These are phyloP conservation scores for Diplazon laetatorius DNA, from an alignment of 2,888 invertebrate species.

Conservation along the genomic window DNA sequence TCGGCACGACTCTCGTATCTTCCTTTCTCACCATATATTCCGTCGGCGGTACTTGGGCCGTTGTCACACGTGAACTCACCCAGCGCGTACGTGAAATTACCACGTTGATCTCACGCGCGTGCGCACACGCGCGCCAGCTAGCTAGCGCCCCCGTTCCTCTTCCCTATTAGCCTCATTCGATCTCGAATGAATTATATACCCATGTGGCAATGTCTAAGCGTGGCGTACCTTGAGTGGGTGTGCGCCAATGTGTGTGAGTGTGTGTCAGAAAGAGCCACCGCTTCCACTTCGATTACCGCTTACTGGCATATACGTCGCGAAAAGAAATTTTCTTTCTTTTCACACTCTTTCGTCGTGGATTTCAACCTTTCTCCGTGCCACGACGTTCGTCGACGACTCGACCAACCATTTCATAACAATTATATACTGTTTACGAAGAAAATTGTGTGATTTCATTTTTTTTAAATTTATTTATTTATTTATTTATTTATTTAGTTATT, in stretches of 20 bases:
- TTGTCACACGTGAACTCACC: conserved; percentile 66
- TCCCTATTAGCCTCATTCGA: conserved; percentile 80
- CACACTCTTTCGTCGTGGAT: conserved; percentile 43
- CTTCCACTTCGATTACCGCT: conserved; percentile 53
- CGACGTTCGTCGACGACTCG: neutral
- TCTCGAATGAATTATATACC: conserved; percentile 64
- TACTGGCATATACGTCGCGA: conserved; percentile 48
- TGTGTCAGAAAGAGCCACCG: conserved; percentile 44
- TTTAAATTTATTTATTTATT: neutral
- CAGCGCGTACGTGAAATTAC: conserved; percentile 80
- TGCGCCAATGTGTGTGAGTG: no score
- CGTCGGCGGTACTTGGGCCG: conserved; percentile 39
- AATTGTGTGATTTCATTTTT: neutral
- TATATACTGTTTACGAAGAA: no score
- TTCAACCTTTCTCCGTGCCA: conserved; percentile 59
- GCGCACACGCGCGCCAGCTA: no score
- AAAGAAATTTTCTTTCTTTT: conserved; percentile 61
- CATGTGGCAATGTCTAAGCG: no score
- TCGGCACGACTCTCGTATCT: conserved; percentile 29
- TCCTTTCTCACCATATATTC: conserved; percentile 30
- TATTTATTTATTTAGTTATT: neutral
- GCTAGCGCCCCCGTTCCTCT: conserved; percentile 74
- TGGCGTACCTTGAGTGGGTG: no score
- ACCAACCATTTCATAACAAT: neutral
- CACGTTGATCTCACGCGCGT: conserved; percentile 76